Percentiles rank a stretch among this genome's conserved stretches.
Evolutionary conservation across 2,888 invertebrate species (phyloP).

Genomic region (Seira musarum): DNA sequence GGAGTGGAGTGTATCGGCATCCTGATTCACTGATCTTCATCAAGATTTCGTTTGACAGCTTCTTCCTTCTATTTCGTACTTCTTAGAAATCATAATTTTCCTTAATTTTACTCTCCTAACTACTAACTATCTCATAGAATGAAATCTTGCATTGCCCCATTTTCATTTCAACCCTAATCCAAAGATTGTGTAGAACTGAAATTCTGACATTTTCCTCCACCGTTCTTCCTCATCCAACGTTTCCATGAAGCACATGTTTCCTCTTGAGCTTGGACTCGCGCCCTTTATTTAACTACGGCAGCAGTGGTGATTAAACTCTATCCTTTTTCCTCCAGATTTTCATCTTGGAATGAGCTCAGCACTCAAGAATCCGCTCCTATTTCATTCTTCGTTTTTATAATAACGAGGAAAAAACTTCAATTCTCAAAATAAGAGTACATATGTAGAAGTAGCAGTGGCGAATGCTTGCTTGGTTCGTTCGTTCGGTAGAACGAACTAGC

Average conservation of each 20-base stretch:
- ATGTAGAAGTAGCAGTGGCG: too few relatives aligned
- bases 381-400: slow-evolving; percentile 17
- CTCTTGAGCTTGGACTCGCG: neutral
- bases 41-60: slow-evolving; percentile 23
- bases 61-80: slow-evolving; percentile 14
- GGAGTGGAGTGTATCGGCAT: slow-evolving; percentile 16
- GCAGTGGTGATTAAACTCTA: neutral
- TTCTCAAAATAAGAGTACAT: neutral
- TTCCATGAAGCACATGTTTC: neutral
- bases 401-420: neutral
- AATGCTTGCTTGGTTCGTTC: too few relatives aligned
- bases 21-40: slow-evolving; percentile 4
- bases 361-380: slow-evolving; percentile 38
- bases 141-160: too few relatives aligned
- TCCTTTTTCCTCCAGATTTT: slow-evolving; percentile 21
- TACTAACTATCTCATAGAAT: too few relatives aligned
- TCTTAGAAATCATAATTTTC: slow-evolving; percentile 5
- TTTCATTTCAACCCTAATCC: too few relatives aligned
- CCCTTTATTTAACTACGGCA: neutral
- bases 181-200: too few relatives aligned
- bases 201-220: too few relatives aligned
- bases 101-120: slow-evolving; percentile 11
- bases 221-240: too few relatives aligned
- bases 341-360: slow-evolving; percentile 32
- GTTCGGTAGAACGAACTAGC: neutral